Base-by-base conservation (phyloP, 2,888 invertebrate genomes). In the Sarcophaga carnaria region DNA sequence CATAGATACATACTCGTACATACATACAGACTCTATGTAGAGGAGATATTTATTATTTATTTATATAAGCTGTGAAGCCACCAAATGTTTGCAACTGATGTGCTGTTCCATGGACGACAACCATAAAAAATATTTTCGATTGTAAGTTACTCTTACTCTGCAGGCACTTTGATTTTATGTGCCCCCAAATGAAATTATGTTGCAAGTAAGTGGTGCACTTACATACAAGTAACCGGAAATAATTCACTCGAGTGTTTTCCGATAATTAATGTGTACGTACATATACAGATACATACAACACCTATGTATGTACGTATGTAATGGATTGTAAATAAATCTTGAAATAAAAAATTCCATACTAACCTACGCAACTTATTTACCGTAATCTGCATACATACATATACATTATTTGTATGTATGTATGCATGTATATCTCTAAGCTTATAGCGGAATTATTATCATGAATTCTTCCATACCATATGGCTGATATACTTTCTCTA, bases 161-260 rank as follows among this genome's bases (percentile, higher is more conserved):
- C 45, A 69, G 12, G n/a, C 22, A 22, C 27, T 66, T 20, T 27
- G 54, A 54, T 54, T 54, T 54, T 54, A 54, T 49, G 49, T 49
- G 14, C 37, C 77, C 47, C 67, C 72, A 64, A 62, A 59, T 76
- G 22, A 63, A 79, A 83, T 78, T 81, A 79, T 81, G 70, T 81
- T 81, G 81, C 81, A 82, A 84, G 78, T 81, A 78, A 37, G 37
- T 37, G 37, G 2, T 2, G 37, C 37, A 37, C 37, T 37, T 78
- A 76, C 75, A 79, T 47, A 71, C 62, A 80, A 82, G 72, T 62
- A 70, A 84, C 87, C 87, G 87, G 87, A 87, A 84, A 79, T 71
- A 79, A 67, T 83, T 82, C 76, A 71, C 81, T 84, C 45, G 81
- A 87, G 87, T 87, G 79, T 82, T 87, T 87, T 87, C 81, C 87